Evolutionary conservation across 2,888 invertebrate genomes (phyloP).

Genomic region (Heliconius cydno): DNA sequence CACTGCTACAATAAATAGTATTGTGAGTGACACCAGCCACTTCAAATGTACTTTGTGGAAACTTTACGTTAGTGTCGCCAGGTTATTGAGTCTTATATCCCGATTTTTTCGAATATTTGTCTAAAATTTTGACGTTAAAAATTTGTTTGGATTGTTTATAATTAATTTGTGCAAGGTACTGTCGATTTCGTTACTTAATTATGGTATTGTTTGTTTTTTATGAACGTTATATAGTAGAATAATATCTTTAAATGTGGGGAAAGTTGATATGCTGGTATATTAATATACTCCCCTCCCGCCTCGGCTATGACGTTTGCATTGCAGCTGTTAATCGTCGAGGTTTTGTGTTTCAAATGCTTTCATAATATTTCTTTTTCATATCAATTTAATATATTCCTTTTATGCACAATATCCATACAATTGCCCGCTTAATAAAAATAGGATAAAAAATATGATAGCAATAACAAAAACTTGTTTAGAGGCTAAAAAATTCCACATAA

Average conservation of each 20-base stretch:
- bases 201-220: neutral
- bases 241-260: conserved; percentile 46
- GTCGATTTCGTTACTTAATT: neutral
- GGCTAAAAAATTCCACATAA: conserved; percentile 59
- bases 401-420: neutral
- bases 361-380: conserved; percentile 45
- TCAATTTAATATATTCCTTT: conserved; percentile 21
- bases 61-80: conserved; percentile 63
- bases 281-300: conserved; percentile 54
- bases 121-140: neutral
- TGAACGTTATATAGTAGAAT: neutral
- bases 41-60: conserved; percentile 62
- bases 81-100: conserved; percentile 47
- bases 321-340: conserved; percentile 64
- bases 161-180: neutral
- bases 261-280: conserved; percentile 58
- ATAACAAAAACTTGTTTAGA: conserved; percentile 28
- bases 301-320: conserved; percentile 57
- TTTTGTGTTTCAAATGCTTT: conserved; percentile 76
- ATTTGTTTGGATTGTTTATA: neutral
- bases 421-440: conserved; percentile 22
- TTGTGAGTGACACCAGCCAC: conserved; percentile 59
- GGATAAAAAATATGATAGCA: conserved; percentile 13
- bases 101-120: neutral
- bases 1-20: conserved; percentile 58